These are phyloP conservation scores for Thumatha senex DNA, from an alignment of 2,888 invertebrate genomes.

Conservation along the genomic window DNA sequence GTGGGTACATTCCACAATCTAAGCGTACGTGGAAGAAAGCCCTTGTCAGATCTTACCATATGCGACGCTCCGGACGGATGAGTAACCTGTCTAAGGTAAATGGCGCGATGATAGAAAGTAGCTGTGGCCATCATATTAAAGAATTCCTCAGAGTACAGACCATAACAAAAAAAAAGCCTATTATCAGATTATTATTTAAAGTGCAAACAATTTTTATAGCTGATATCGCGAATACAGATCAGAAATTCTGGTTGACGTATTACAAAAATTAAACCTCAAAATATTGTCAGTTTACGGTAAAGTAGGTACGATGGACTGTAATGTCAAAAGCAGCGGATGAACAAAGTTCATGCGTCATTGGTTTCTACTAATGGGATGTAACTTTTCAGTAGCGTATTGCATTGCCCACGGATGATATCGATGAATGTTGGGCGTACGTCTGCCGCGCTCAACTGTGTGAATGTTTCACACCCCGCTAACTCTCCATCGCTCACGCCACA, in stretches of 20 bases:
- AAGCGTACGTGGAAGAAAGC: no score
- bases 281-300: slow-evolving; percentile 24
- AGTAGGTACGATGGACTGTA: slow-evolving; percentile 46
- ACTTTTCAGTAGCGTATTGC: slow-evolving; percentile 63
- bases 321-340: slow-evolving; percentile 64
- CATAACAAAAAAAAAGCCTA: no score
- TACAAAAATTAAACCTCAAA: slow-evolving; percentile 16
- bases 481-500: slow-evolving; percentile 44
- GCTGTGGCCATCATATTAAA: no score
- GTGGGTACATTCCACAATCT: no score
- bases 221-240: no score
- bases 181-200: no score
- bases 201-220: no score
- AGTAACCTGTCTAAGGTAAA: no score
- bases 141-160: no score
- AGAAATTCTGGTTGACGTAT: not conserved
- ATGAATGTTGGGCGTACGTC: slow-evolving; percentile 38
- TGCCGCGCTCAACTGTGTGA: slow-evolving; percentile 34
- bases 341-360: slow-evolving; percentile 65
- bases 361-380: slow-evolving; percentile 73
- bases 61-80: no score
- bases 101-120: no score
- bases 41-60: no score
- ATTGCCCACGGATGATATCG: slow-evolving; percentile 40
- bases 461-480: slow-evolving; percentile 52